These are phyloP conservation scores for Cyprinus carpio DNA, from an alignment of 2,113 vertebrate genomes.

Conservation along the genomic window DNA sequence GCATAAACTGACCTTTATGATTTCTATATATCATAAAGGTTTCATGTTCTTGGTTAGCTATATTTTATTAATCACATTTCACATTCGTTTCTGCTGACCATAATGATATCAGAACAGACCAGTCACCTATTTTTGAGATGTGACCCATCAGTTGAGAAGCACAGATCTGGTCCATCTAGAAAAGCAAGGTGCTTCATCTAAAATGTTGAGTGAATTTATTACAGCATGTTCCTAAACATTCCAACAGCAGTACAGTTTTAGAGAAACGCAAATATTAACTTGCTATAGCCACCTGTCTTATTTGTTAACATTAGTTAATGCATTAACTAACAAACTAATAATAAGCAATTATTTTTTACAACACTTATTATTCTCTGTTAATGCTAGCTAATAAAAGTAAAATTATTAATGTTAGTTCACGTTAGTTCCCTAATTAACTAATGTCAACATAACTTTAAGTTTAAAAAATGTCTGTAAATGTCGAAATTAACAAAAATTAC, in stretches of 20 bases:
- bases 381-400: background rate
- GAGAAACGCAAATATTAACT: background rate
- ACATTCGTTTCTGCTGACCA: background rate
- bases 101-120: background rate
- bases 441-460: background rate
- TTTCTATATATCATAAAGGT: background rate
- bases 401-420: background rate
- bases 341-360: background rate
- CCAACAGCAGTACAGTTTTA: background rate
- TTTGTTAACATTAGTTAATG: background rate
- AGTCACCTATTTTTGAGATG: background rate
- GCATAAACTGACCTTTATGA: background rate
- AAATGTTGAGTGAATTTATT: background rate
- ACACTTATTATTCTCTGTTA: background rate
- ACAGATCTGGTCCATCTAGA: background rate
- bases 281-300: background rate
- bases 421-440: background rate
- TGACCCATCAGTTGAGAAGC: background rate
- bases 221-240: background rate
- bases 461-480: background rate
- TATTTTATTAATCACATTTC: background rate
- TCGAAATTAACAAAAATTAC: background rate
- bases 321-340: background rate
- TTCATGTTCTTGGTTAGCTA: background rate
- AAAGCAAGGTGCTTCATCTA: background rate